These are phyloP conservation scores for Momotus momota DNA, from an alignment of 2,797 vertebrate genomes.

Conservation along the genomic window DNA sequence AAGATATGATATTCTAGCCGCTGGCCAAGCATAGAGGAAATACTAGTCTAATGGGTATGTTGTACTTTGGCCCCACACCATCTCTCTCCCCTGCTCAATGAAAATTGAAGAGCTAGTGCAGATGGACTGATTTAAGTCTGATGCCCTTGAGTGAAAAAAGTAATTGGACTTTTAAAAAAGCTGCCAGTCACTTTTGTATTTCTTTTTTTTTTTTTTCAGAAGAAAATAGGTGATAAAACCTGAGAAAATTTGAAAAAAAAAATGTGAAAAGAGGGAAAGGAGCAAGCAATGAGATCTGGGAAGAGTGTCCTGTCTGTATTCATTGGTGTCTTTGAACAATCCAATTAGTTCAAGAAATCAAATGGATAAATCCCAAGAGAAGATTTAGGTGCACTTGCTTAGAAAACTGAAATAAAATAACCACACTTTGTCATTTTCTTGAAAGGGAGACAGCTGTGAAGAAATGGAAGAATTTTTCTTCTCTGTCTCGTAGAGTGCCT, in stretches of 20 bases:
- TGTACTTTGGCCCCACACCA: not conserved
- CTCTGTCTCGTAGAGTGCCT: not conserved
- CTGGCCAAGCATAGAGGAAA: not conserved
- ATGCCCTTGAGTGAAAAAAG: not conserved
- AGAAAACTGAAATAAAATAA: not conserved
- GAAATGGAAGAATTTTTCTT: not conserved
- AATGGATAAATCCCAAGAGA: not conserved
- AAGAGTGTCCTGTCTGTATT: not conserved
- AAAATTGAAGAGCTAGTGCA: not conserved
- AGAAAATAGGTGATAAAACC: not conserved
- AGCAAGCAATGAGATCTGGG: not conserved
- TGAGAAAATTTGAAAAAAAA: not conserved
- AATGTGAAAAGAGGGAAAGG: not conserved
- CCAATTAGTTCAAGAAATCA: not conserved
- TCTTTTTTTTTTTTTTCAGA: not conserved
- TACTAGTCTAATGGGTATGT: accelerated
- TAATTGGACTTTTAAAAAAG: not conserved
- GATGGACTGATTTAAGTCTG: not conserved
- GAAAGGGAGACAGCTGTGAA: not conserved
- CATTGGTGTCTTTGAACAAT: not conserved
- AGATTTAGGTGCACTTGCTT: not conserved
- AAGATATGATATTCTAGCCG: not conserved
- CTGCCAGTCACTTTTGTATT: not conserved
- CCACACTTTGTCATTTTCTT: not conserved
- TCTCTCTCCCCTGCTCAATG: not conserved